Percentiles rank a stretch among this genome's conserved stretches.
Conservation (phyloP, 2,797 vertebrate species). For the Borostomias antarcticus region DNA sequence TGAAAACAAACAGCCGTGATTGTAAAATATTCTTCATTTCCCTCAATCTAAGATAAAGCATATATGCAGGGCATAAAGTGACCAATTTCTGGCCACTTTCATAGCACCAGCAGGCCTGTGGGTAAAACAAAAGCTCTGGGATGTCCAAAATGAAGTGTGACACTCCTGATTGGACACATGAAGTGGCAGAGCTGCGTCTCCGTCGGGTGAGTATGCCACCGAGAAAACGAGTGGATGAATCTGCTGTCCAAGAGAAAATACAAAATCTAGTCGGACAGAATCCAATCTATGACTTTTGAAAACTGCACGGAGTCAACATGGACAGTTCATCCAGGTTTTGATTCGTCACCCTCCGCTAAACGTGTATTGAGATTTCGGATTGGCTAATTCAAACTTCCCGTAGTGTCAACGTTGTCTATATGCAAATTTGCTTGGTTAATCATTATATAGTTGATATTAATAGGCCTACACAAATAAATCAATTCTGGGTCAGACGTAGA, state of each 20-base stretch:
- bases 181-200: slow-evolving; percentile 12
- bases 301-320: slow-evolving; percentile 12
- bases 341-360: background rate
- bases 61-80: background rate
- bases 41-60: background rate
- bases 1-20: too few relatives aligned
- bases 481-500: too few relatives aligned
- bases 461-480: too few relatives aligned
- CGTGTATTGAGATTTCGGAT: background rate
- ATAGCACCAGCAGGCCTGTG: background rate
- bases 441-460: background rate
- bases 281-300: slow-evolving; percentile 11
- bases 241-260: slow-evolving; percentile 10
- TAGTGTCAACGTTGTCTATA: background rate
- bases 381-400: background rate
- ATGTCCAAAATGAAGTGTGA: background rate
- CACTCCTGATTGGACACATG: slow-evolving; percentile 1
- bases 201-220: slow-evolving; percentile 9
- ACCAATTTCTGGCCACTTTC: background rate
- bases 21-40: too few relatives aligned
- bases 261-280: slow-evolving; percentile 12
- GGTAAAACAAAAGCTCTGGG: background rate
- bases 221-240: slow-evolving; percentile 18
- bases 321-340: background rate
- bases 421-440: background rate